Evolutionary conservation across 2,113 vertebrate genomes (phyloP).

Genomic region (Chunga burmeisteri): DNA sequence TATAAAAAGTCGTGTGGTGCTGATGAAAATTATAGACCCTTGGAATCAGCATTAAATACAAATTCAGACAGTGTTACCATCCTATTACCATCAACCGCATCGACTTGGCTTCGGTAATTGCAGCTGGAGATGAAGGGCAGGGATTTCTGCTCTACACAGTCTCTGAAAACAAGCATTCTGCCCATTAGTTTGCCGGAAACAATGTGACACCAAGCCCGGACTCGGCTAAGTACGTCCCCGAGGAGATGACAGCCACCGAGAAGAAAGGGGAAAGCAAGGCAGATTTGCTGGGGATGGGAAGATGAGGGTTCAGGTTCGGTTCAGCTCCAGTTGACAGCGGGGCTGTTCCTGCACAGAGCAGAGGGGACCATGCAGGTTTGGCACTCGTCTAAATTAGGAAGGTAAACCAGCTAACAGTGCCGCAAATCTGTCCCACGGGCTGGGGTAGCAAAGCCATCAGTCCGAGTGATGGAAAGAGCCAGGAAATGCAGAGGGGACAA

Average conservation of each 20-base stretch:
- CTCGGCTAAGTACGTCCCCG: neutral
- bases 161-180: constrained; percentile 20
- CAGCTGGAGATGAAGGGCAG: constrained; percentile 14
- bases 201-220: neutral
- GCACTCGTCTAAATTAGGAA: neutral
- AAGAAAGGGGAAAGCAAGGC: neutral
- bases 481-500: neutral
- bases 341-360: neutral
- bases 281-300: neutral
- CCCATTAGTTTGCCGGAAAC: constrained; percentile 30
- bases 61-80: constrained; percentile 33
- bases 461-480: neutral
- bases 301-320: neutral
- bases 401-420: neutral
- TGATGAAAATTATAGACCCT: constrained; percentile 70
- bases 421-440: neutral
- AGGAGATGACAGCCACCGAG: neutral
- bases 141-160: constrained; percentile 20
- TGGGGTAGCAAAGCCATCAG: neutral
- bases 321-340: neutral
- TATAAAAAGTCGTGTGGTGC: constrained; percentile 62
- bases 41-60: constrained; percentile 56
- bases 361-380: neutral
- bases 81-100: constrained; percentile 29
- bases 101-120: constrained; percentile 13